These are phyloP conservation scores for Harpegnathos saltator DNA, from an alignment of 1,140 invertebrate species.

Conservation along the genomic window DNA sequence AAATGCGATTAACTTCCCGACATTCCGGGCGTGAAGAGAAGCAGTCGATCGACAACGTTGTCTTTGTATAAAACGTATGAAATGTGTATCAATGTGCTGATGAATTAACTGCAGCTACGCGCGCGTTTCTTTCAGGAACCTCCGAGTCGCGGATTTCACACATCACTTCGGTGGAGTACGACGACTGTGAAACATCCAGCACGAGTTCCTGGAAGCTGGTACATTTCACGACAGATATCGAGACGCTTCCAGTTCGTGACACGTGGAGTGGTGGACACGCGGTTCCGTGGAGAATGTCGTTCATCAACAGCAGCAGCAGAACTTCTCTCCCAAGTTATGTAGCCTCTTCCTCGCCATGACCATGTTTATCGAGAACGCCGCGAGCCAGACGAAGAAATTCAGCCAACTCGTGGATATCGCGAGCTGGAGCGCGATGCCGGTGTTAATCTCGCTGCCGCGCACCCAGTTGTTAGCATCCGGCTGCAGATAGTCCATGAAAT, in stretches of 20 bases:
- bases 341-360: slow-evolving; percentile 84
- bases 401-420: slow-evolving; percentile 88
- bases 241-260: not conserved
- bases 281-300: not conserved
- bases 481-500: slow-evolving; percentile 91
- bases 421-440: slow-evolving; percentile 87
- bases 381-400: slow-evolving; percentile 86
- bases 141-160: too few species aligned
- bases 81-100: not conserved
- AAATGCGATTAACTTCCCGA: slow-evolving; percentile 39
- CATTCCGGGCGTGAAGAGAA: not conserved
- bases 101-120: too few species aligned
- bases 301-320: slow-evolving; percentile 74
- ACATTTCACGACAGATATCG: slow-evolving; percentile 11
- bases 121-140: too few species aligned
- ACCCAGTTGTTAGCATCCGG: slow-evolving; percentile 87
- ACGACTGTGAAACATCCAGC: too few species aligned
- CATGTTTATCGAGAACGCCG: slow-evolving; percentile 85
- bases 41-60: slow-evolving; percentile 25
- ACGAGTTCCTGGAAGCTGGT: not conserved
- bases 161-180: too few species aligned
- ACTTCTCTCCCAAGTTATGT: slow-evolving; percentile 67
- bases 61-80: slow-evolving; percentile 56
- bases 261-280: not conserved
- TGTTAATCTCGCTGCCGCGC: slow-evolving; percentile 88